These are phyloP conservation scores for Tympanoctomys barrerae DNA, from an alignment of 2,797 vertebrate species.

Conservation along the genomic window DNA sequence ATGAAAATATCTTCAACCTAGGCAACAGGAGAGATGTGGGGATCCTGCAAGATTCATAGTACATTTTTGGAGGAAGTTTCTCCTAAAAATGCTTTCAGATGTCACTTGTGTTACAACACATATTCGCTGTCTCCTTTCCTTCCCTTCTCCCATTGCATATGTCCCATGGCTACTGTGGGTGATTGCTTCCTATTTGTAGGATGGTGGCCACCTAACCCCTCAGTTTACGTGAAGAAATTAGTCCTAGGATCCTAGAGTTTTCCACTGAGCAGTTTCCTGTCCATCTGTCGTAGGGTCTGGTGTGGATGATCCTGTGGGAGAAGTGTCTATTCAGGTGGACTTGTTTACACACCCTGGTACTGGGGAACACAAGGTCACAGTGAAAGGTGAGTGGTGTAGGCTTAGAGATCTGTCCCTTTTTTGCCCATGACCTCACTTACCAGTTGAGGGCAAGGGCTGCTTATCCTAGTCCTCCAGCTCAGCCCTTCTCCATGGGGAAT, in stretches of 20 bases:
- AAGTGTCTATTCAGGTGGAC: slow-evolving; percentile 97
- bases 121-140: slow-evolving; percentile 53
- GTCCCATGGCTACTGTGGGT: slow-evolving; percentile 31
- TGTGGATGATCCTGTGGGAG: slow-evolving; percentile 96
- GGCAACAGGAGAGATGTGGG: slow-evolving; percentile 16
- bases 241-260: neutral
- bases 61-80: slow-evolving; percentile 1
- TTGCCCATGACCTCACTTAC: neutral
- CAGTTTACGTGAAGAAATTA: slow-evolving; percentile 39
- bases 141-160: slow-evolving; percentile 27
- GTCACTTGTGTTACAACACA: neutral
- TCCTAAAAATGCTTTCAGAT: neutral
- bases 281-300: slow-evolving; percentile 90
- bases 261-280: slow-evolving; percentile 41
- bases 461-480: slow-evolving; percentile 31
- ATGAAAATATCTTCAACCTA: neutral
- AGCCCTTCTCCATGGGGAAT: neutral
- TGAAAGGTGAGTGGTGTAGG: slow-evolving; percentile 92
- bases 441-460: neutral
- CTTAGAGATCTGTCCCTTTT: slow-evolving; percentile 1
- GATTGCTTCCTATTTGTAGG: slow-evolving; percentile 45
- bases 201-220: slow-evolving; percentile 13
- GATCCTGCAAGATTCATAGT: slow-evolving; percentile 3
- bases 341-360: slow-evolving; percentile 96
- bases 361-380: slow-evolving; percentile 96